Evolutionary conservation across 2,888 invertebrate species (phyloP).

Genomic region (Tenthredo scrophulariae): DNA sequence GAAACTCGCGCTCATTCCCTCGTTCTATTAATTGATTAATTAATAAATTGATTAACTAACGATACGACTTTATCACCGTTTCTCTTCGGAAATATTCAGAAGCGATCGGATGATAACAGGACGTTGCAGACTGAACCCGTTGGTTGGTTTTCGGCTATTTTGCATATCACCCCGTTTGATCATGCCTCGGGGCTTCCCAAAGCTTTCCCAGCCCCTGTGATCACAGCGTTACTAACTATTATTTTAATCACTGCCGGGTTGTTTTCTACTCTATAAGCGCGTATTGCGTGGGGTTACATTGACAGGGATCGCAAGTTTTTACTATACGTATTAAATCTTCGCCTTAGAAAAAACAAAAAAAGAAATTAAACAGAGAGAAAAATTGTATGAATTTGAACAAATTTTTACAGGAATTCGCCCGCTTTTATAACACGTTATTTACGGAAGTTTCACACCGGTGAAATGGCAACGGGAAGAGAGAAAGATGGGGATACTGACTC

Average conservation of each 20-base stretch:
- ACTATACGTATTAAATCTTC: neutral
- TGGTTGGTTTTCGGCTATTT: slow-evolving; percentile 26
- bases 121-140: neutral
- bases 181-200: neutral
- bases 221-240: slow-evolving; percentile 26
- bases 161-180: slow-evolving; percentile 41
- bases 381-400: neutral
- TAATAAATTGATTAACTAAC: neutral
- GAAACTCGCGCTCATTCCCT: neutral
- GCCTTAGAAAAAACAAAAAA: neutral
- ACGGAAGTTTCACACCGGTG: neutral
- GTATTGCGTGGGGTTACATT: neutral
- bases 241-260: slow-evolving; percentile 28
- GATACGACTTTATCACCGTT: neutral
- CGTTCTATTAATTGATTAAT: neutral
- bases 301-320: neutral
- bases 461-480: neutral
- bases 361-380: neutral
- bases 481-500: too few species aligned
- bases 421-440: too few species aligned
- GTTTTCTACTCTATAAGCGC: neutral
- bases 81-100: neutral
- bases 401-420: neutral
- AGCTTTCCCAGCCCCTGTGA: slow-evolving; percentile 18
- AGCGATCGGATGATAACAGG: neutral